A percentile compares a stretch with the other conserved stretches of the same genome.
phyloP scores from a whole-genome alignment of 2,113 vertebrate species.

The Heloderma charlesbogerti region DNA sequence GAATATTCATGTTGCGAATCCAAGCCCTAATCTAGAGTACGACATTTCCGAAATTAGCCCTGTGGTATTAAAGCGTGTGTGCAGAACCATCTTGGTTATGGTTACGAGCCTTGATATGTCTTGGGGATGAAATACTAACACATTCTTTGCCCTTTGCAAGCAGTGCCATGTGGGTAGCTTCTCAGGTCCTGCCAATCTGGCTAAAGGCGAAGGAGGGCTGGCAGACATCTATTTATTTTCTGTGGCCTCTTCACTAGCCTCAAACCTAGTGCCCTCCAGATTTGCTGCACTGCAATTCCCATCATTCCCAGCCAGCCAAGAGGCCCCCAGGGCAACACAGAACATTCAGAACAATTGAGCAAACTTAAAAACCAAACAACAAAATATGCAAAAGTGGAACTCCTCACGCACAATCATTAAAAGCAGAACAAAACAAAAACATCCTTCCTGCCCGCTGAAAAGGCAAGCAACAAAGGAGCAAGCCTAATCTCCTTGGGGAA shows the following conservation, averaged over 20 bases:
- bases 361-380: no score
- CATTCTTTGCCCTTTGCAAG: not conserved
- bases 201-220: not conserved
- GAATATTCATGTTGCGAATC: conserved; percentile 37
- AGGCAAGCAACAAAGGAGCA: no score
- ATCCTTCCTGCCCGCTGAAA: no score
- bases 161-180: not conserved
- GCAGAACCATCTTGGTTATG: not conserved
- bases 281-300: no score
- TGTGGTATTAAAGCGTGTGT: not conserved
- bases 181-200: not conserved
- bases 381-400: no score
- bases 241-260: not conserved
- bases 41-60: conserved; percentile 14
- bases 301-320: no score
- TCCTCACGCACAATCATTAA: no score
- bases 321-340: no score
- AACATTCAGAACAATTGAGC: no score
- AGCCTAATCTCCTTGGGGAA: no score
- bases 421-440: no score
- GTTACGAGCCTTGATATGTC: not conserved
- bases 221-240: not conserved
- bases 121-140: not conserved
- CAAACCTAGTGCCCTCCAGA: no score
- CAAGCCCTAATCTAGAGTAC: not conserved